Percentiles rank a stretch among this genome's conserved stretches.
Conservation (phyloP, 2,113 vertebrate species). For the Chauna torquata region DNA sequence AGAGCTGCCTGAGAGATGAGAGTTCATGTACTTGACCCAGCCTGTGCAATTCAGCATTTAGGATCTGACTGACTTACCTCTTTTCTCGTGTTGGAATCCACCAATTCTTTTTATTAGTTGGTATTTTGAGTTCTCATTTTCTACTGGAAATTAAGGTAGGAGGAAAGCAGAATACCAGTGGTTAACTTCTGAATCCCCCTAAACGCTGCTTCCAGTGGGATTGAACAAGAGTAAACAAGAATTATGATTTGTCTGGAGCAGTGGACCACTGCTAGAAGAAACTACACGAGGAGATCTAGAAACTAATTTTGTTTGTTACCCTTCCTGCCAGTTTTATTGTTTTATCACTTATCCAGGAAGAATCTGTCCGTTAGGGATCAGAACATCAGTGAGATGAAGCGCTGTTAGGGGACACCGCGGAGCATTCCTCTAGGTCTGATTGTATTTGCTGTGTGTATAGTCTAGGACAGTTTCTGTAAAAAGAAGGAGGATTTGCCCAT, state of each 20-base stretch:
- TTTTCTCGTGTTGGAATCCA: background rate
- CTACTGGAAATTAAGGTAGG: background rate
- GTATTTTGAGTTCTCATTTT: background rate
- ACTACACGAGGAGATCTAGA: background rate
- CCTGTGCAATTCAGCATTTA: background rate
- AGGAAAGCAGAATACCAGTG: background rate
- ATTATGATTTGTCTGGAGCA: background rate
- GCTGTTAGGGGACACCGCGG: background rate
- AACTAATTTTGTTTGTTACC: background rate
- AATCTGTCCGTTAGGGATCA: background rate
- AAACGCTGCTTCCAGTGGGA: background rate
- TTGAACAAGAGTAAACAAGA: background rate
- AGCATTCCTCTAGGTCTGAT: background rate
- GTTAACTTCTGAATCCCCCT: background rate
- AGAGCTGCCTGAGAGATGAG: background rate
- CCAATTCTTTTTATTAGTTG: background rate
- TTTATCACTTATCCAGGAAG: background rate
- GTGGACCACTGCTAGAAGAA: background rate
- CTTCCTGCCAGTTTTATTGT: background rate
- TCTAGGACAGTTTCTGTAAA: background rate
- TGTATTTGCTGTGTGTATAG: background rate
- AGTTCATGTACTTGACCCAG: slow-evolving; percentile 5
- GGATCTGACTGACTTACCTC: background rate
- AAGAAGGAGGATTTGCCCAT: background rate
- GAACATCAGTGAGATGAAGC: background rate